phyloP scores from a whole-genome alignment of 1,140 invertebrate species.

The Trichonephila inaurata region DNA sequence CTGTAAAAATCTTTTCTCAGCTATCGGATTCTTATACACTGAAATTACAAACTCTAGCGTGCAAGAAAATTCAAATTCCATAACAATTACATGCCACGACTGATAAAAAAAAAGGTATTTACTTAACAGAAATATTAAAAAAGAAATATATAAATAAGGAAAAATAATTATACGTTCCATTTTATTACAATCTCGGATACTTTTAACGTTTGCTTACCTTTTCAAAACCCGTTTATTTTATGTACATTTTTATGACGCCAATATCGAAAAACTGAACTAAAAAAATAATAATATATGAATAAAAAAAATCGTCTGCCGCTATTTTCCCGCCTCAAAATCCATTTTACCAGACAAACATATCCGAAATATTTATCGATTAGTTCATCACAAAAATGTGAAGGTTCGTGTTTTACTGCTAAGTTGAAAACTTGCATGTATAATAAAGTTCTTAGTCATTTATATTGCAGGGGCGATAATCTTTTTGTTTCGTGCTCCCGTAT shows the following conservation, averaged over 20 bases:
- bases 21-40: no score
- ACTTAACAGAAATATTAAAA: neutral
- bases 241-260: conserved; percentile 9
- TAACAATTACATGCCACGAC: no score
- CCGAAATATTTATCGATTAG: conserved; percentile 35
- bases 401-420: neutral
- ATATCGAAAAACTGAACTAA: neutral
- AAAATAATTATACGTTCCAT: neutral
- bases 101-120: neutral
- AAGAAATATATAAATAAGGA: neutral
- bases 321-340: conserved; percentile 12
- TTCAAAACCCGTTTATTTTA: neutral
- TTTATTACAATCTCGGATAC: neutral
- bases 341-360: conserved; percentile 6
- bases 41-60: no score
- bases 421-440: conserved; percentile 28
- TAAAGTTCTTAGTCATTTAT: neutral
- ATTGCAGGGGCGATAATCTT: conserved; percentile 10
- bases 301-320: neutral
- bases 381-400: neutral
- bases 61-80: no score
- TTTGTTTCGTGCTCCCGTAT: neutral
- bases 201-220: neutral
- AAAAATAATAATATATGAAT: neutral
- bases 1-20: no score